phyloP scores from a whole-genome alignment of 2,888 invertebrate genomes.

The Alsophila aescularia region DNA sequence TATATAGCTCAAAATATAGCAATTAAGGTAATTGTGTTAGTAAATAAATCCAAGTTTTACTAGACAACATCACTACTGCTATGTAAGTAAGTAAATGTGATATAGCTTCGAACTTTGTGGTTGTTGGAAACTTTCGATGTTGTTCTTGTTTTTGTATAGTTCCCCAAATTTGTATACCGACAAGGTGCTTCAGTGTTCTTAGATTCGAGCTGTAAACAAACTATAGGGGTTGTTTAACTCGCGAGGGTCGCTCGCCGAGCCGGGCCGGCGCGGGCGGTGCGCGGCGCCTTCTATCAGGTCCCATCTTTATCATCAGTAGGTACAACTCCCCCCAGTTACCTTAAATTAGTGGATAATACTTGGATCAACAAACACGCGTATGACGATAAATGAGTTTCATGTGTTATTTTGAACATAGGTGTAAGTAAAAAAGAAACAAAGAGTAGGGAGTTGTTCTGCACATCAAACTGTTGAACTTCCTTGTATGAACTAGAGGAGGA shows the following conservation, averaged over 20 bases:
- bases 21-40: slow-evolving; percentile 9
- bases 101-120: slow-evolving; percentile 1
- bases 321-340: no score
- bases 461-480: no score
- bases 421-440: no score
- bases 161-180: not conserved
- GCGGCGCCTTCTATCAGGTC: slow-evolving; percentile 19
- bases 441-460: no score
- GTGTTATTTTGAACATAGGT: no score
- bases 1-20: not conserved
- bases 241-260: slow-evolving; percentile 21
- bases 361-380: no score
- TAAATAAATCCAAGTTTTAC: slow-evolving; percentile 14
- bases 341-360: no score
- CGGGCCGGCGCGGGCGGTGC: slow-evolving; percentile 3
- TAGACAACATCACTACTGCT: not conserved
- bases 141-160: not conserved
- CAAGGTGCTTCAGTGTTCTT: not conserved
- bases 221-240: slow-evolving; percentile 21
- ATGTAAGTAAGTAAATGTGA: no score
- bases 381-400: no score
- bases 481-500: no score
- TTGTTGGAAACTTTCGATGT: not conserved
- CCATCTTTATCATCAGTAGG: no score
- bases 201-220: slow-evolving; percentile 28